Evolutionary conservation across 1,140 invertebrate species (phyloP).

Genomic region (Radopholus similis): DNA sequence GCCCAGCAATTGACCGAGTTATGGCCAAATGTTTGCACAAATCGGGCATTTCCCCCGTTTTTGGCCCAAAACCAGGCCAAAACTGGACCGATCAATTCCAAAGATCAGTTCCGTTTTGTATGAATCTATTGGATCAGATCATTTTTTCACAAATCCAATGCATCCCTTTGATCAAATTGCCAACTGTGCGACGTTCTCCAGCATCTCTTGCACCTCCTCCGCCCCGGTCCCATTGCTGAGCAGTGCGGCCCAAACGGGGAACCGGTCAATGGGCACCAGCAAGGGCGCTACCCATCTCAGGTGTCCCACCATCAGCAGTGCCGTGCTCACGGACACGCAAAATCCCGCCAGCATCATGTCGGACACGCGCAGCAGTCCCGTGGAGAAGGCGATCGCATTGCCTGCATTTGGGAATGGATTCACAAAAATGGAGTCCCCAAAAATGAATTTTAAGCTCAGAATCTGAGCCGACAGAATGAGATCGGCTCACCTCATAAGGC

Average conservation of each 20-base stretch:
- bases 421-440: too few relatives aligned
- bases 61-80: too few relatives aligned
- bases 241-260: conserved; percentile 37
- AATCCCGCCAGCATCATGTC: conserved; percentile 56
- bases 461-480: too few relatives aligned
- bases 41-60: too few relatives aligned
- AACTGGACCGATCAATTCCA: too few relatives aligned
- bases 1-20: too few relatives aligned
- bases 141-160: neutral
- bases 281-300: conserved; percentile 37
- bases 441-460: too few relatives aligned
- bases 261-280: conserved; percentile 33
- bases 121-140: too few relatives aligned
- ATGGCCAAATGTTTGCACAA: too few relatives aligned
- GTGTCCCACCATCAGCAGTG: conserved; percentile 23
- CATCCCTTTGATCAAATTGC: neutral
- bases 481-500: too few relatives aligned
- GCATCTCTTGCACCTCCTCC: neutral
- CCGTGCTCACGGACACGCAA: neutral
- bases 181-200: neutral
- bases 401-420: too few relatives aligned
- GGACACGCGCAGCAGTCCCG: conserved; percentile 60
- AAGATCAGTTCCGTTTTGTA: too few relatives aligned
- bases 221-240: neutral
- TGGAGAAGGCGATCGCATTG: conserved; percentile 81